Evolutionary conservation across 2,888 invertebrate species (phyloP).

Genomic region (Pachymerium ferrugineum): DNA sequence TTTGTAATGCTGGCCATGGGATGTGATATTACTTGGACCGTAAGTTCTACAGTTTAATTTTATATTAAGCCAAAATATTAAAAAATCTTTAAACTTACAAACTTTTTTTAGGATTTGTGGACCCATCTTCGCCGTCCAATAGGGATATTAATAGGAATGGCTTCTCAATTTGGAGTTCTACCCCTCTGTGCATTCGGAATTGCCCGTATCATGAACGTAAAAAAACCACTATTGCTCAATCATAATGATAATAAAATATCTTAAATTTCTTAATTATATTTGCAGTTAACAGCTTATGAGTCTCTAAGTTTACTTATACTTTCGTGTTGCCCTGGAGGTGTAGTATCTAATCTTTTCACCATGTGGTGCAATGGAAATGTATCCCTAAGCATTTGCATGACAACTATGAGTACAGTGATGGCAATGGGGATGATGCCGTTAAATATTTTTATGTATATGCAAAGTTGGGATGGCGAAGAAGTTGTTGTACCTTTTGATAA

Average conservation of each 20-base stretch:
- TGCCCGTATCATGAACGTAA: conserved; percentile 41
- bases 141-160: conserved; percentile 43
- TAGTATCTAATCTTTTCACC: conserved; percentile 44
- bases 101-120: conserved; percentile 37
- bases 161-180: conserved; percentile 43
- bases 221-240: conserved; percentile 35
- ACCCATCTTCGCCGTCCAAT: conserved; percentile 41
- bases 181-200: conserved; percentile 43
- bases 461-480: conserved; percentile 41
- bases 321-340: conserved; percentile 44
- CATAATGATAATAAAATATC: neutral
- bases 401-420: conserved; percentile 42
- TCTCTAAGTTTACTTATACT: conserved; percentile 46
- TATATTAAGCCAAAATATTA: neutral
- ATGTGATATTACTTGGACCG: conserved; percentile 30
- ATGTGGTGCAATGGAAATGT: conserved; percentile 45
- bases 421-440: conserved; percentile 45
- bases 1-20: conserved; percentile 34
- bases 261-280: neutral
- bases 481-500: conserved; percentile 41
- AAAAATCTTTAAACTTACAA: neutral
- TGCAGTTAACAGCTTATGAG: conserved; percentile 33
- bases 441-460: conserved; percentile 44
- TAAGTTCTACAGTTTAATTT: neutral
- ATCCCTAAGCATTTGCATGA: conserved; percentile 44